phyloP scores from a whole-genome alignment of 2,888 invertebrate species.

The Margaritifera margaritifera region DNA sequence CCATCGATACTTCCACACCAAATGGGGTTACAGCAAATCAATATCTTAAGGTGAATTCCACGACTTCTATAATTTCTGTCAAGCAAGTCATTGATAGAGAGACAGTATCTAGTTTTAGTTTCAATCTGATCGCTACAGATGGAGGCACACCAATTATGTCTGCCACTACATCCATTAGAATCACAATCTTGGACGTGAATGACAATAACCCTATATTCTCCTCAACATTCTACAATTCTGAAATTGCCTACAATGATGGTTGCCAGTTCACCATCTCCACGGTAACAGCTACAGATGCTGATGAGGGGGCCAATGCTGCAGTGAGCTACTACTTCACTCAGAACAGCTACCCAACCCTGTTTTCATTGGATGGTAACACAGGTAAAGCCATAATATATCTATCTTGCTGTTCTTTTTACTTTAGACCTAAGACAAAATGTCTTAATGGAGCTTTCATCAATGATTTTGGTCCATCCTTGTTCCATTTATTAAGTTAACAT shows the following conservation, averaged over 20 bases:
- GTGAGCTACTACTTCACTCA: slow-evolving; percentile 42
- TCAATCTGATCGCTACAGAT: slow-evolving; percentile 86
- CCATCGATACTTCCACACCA: slow-evolving; percentile 43
- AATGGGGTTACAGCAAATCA: slow-evolving; percentile 37
- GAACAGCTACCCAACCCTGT: slow-evolving; percentile 45
- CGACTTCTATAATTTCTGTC: slow-evolving; percentile 42
- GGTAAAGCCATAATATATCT: slow-evolving; percentile 27
- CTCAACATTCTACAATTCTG: slow-evolving; percentile 53
- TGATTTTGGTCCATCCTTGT: no score
- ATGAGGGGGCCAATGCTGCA: slow-evolving; percentile 52
- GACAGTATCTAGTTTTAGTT: slow-evolving; percentile 37
- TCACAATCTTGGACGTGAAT: slow-evolving; percentile 55
- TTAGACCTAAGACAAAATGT: no score
- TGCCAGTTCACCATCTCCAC: slow-evolving; percentile 48
- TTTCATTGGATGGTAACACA: slow-evolving; percentile 37
- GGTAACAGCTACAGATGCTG: slow-evolving; percentile 60
- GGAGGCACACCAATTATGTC: slow-evolving; percentile 89
- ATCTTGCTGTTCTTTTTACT: not conserved
- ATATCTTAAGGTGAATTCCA: slow-evolving; percentile 39
- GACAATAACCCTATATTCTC: slow-evolving; percentile 57
- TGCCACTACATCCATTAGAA: slow-evolving; percentile 81
- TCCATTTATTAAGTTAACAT: no score
- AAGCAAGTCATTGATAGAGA: slow-evolving; percentile 55
- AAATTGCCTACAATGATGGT: slow-evolving; percentile 53
- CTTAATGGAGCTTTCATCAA: no score